Evolutionary conservation across 2,797 vertebrate species (phyloP).

Genomic region (Spinus pinus): DNA sequence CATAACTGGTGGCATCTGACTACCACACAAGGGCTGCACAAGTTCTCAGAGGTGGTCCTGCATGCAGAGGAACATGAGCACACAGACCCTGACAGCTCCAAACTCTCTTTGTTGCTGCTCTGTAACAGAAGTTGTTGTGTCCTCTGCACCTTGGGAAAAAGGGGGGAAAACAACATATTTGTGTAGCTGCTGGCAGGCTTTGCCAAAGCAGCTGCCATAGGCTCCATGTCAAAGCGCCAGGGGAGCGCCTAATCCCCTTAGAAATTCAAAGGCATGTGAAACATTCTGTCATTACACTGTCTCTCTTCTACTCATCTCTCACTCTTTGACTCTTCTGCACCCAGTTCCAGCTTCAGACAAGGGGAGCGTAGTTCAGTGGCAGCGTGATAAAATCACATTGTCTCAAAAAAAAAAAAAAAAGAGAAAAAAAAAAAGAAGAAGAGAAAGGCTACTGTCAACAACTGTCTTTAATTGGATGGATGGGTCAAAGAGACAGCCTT

Average conservation of each 20-base stretch:
- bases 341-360: slow-evolving; percentile 48
- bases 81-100: neutral
- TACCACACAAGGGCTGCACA: neutral
- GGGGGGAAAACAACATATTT: slow-evolving; percentile 23
- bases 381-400: neutral
- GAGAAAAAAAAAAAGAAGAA: neutral
- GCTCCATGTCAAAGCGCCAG: slow-evolving; percentile 30
- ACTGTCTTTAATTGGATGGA: slow-evolving; percentile 5
- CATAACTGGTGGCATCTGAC: neutral
- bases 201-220: slow-evolving; percentile 46
- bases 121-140: neutral
- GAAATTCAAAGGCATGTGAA: slow-evolving; percentile 59
- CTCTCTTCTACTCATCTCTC: slow-evolving; percentile 45
- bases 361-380: neutral
- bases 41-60: neutral
- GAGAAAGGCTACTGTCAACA: slow-evolving; percentile 27
- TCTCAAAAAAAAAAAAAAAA: neutral
- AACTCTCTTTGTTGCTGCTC: neutral
- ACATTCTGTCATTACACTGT: slow-evolving; percentile 50
- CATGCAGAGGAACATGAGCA: fast-evolving
- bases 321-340: slow-evolving; percentile 37
- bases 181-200: slow-evolving; percentile 40
- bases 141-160: slow-evolving; percentile 53
- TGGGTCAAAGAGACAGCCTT: slow-evolving; percentile 24
- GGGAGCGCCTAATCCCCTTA: slow-evolving; percentile 44